Conservation (phyloP, 2,888 invertebrate genomes). For the Galerucella pusilla region DNA sequence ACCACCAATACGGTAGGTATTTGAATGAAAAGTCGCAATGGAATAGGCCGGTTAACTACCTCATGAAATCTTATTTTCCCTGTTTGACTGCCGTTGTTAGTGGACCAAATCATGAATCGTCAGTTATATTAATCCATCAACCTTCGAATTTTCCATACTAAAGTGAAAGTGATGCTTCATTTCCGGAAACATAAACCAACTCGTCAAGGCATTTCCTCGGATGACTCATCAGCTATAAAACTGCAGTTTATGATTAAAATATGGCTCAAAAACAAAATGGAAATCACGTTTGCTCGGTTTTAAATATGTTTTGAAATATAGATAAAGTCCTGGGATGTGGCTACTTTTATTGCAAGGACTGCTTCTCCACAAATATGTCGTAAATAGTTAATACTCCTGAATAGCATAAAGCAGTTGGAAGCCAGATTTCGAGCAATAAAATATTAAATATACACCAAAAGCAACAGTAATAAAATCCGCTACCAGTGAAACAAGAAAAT, state of each 20-base stretch:
- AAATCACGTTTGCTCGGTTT: neutral
- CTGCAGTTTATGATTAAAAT: neutral
- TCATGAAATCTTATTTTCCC: too few relatives aligned
- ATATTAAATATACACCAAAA: neutral
- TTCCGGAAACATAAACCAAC: too few relatives aligned
- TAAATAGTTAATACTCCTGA: neutral
- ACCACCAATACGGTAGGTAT: too few relatives aligned
- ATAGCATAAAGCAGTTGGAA: neutral
- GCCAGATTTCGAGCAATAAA: neutral
- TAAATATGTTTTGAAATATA: neutral
- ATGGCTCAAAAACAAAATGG: neutral
- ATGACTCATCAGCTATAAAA: too few relatives aligned
- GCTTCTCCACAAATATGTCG: neutral
- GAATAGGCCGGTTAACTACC: too few relatives aligned
- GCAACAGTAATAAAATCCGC: neutral
- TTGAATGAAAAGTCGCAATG: too few relatives aligned
- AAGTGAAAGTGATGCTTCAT: too few relatives aligned
- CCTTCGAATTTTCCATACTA: too few relatives aligned
- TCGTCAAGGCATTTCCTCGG: too few relatives aligned
- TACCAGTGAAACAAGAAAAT: neutral
- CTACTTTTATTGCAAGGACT: neutral
- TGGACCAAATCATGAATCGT: too few relatives aligned
- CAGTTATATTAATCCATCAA: too few relatives aligned
- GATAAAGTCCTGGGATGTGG: neutral
- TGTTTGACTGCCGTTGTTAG: too few relatives aligned